These are phyloP conservation scores for Podiceps cristatus DNA, from an alignment of 2,113 vertebrate species.

Conservation along the genomic window DNA sequence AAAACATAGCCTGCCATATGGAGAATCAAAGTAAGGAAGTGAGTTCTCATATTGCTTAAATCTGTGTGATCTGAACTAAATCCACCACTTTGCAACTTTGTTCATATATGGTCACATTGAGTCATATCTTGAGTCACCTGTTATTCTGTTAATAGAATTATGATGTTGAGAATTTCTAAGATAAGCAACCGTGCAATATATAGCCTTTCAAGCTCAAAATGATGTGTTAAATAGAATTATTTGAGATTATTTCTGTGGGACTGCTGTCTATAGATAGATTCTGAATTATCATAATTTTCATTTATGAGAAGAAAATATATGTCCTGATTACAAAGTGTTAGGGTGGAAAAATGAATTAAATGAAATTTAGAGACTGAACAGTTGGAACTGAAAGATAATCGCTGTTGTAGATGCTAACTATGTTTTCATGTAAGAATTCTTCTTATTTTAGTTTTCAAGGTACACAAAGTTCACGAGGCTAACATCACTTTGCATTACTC, in stretches of 20 bases:
- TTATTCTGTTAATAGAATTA: background rate
- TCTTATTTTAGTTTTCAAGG: background rate
- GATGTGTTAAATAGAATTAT: background rate
- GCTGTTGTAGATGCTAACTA: background rate
- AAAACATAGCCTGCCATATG: background rate
- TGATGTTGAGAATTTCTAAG: background rate
- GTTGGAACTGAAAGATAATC: background rate
- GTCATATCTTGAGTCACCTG: background rate
- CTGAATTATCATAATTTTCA: background rate
- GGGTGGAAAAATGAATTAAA: background rate
- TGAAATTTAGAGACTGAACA: background rate
- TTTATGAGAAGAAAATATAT: background rate
- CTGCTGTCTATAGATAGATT: background rate
- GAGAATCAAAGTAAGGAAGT: background rate
- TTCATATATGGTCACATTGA: background rate
- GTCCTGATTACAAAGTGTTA: background rate
- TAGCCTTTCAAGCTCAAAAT: background rate
- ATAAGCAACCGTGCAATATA: background rate
- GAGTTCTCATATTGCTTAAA: background rate
- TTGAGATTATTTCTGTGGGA: background rate
- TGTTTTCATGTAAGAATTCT: background rate
- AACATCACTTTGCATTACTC: background rate
- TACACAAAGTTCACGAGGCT: rapidly evolving
- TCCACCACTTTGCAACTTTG: background rate
- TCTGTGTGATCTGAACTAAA: background rate